Evolutionary conservation across 1,140 invertebrate genomes (phyloP).

Genomic region (Aphidius ervi): DNA sequence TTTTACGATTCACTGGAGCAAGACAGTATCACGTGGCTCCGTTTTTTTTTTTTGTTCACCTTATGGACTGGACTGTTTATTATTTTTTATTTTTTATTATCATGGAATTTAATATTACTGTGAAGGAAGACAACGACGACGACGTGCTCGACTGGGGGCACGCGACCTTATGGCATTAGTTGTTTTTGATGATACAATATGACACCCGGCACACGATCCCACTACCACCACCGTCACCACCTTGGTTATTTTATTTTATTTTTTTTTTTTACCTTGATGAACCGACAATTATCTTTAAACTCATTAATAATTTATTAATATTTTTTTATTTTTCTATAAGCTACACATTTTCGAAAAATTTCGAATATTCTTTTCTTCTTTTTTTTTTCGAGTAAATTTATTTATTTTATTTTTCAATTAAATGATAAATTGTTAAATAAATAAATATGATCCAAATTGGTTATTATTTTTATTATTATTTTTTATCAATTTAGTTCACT

Average conservation of each 20-base stretch:
- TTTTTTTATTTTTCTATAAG: background rate
- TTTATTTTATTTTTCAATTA: too few species aligned
- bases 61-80: background rate
- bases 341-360: background rate
- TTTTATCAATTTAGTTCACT: too few species aligned
- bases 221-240: background rate
- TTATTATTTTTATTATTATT: too few species aligned
- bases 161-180: constrained; percentile 11
- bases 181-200: background rate
- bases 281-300: background rate
- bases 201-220: background rate
- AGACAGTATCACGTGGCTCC: constrained; percentile 38
- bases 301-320: constrained; percentile 8
- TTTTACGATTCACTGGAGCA: constrained; percentile 39
- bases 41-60: constrained; percentile 28
- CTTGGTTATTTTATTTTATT: background rate
- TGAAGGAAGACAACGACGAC: background rate
- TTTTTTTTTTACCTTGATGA: background rate
- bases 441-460: too few species aligned
- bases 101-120: background rate
- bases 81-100: background rate
- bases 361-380: background rate
- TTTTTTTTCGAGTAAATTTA: too few species aligned
- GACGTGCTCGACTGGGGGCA: constrained; percentile 8
- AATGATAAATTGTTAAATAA: too few species aligned